Base-by-base conservation (phyloP, 1,140 invertebrate genomes). In the Scylla paramamosain region DNA sequence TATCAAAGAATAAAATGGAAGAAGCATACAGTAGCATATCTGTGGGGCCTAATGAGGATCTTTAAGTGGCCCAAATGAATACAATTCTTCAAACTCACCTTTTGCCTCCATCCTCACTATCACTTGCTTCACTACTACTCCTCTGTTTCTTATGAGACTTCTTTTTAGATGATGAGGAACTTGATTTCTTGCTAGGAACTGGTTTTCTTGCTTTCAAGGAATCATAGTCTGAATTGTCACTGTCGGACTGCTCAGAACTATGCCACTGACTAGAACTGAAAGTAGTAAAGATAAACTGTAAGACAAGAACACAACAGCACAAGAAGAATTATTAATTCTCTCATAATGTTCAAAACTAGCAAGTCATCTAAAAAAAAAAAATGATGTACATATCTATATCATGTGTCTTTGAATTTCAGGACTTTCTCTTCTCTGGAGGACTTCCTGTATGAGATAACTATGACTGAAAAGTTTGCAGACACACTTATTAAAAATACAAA, bases 191-290 rank as follows among this genome's bases (percentile, higher is more conserved):
- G 46, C 89, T 88, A 0, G 84, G 84, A 39, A 89, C 89, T 20
- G 77, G 77, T 59, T 77, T 87, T 29, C 48, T 92, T 25, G 82
- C 82, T 28, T 92, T 95, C 25, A 84, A 84, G 4, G 91, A 87
- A 20, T 93, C 94, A 92, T 48, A 95, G 48, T 95, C 94, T 25
- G 94, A 95, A 48, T 93, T 86, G 0, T 95, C 94, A 48, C 94
- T 95, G 28, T 92, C 94, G 4, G 94, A 95, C 10, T 46, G 82
- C 20, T 95, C 94, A 39, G 94, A 95, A 82, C 94, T 95, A 31
- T 95, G 84, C 94, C 94, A 95, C 84, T 95, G 91, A 93, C 94
- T 95, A 77, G 91, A 95, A 87, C 94, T 93, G 52, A 25, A 86
- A 87, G 16, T 0, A 89, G 29, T 16, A 48, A 20, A 45, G 52